Evolutionary conservation across 2,888 invertebrate genomes (phyloP).

Genomic region (Apotomis turbidana): DNA sequence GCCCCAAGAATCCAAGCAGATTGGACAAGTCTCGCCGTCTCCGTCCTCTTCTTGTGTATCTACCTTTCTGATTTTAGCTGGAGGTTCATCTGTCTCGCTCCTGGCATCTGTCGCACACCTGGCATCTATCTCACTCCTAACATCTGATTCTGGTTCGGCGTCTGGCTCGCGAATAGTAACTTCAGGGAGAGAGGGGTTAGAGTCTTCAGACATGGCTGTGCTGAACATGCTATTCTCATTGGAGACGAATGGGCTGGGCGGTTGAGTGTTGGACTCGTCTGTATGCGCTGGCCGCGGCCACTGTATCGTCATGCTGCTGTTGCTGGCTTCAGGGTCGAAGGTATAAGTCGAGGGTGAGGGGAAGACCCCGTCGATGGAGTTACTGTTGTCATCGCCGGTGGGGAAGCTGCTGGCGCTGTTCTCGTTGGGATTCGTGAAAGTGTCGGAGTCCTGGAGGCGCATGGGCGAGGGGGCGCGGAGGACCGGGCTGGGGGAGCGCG

Average conservation of each 20-base stretch:
- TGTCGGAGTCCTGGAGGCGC: constrained; percentile 40
- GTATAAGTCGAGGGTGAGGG: constrained; percentile 40
- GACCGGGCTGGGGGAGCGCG: constrained; percentile 10
- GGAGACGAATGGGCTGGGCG: constrained; percentile 43
- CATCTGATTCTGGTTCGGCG: not conserved
- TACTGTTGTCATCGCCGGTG: constrained; percentile 39
- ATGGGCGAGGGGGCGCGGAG: constrained; percentile 35
- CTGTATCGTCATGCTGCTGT: constrained; percentile 32
- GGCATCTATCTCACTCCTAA: constrained; percentile 47
- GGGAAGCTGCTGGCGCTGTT: constrained; percentile 30
- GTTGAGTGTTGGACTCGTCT: constrained; percentile 46
- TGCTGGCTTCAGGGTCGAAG: constrained; percentile 43
- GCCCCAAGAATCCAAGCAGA: constrained; percentile 95
- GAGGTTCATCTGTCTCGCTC: constrained; percentile 57
- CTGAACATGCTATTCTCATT: constrained; percentile 47
- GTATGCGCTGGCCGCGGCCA: constrained; percentile 33
- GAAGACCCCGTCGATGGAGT: constrained; percentile 45
- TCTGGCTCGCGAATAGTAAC: not conserved
- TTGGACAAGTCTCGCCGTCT: constrained; percentile 91
- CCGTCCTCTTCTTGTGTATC: constrained; percentile 73
- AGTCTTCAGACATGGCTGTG: constrained; percentile 46
- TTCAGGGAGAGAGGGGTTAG: constrained; percentile 48
- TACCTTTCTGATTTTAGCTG: constrained; percentile 64
- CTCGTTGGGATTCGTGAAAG: constrained; percentile 37
- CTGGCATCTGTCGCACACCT: constrained; percentile 37